Conservation (phyloP, 2,888 invertebrate genomes). For the Julus scanicus region DNA sequence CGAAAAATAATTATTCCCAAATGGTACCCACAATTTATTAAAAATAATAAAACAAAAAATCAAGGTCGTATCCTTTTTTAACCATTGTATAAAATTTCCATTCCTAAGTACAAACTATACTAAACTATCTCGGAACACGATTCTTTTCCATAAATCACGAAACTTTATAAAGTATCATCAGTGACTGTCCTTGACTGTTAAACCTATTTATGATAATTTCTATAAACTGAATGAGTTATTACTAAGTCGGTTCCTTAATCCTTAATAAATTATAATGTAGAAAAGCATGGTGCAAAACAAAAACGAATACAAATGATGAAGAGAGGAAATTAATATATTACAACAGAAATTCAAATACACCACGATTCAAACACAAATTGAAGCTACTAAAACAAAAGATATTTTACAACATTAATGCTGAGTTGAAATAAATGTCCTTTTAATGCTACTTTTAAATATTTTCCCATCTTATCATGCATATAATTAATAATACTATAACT, state of each 20-base stretch:
- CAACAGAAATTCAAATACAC: background rate
- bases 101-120: background rate
- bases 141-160: background rate
- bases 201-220: background rate
- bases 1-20: background rate
- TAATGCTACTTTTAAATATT: too few species aligned
- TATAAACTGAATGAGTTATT: background rate
- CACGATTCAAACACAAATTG: too few species aligned
- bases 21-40: slow-evolving; percentile 20
- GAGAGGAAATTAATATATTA: background rate
- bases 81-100: background rate
- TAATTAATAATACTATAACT: too few species aligned
- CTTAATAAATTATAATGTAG: background rate
- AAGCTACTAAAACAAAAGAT: too few species aligned
- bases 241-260: background rate
- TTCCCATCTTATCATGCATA: too few species aligned
- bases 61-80: background rate
- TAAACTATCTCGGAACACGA: background rate
- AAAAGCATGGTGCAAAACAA: background rate
- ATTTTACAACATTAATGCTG: too few species aligned
- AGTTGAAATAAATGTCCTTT: too few species aligned
- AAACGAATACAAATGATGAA: too few species aligned
- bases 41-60: background rate
- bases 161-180: background rate
- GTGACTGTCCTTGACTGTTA: slow-evolving; percentile 16